These are phyloP conservation scores for Cepaea nemoralis DNA, from an alignment of 1,140 invertebrate genomes.

Conservation along the genomic window DNA sequence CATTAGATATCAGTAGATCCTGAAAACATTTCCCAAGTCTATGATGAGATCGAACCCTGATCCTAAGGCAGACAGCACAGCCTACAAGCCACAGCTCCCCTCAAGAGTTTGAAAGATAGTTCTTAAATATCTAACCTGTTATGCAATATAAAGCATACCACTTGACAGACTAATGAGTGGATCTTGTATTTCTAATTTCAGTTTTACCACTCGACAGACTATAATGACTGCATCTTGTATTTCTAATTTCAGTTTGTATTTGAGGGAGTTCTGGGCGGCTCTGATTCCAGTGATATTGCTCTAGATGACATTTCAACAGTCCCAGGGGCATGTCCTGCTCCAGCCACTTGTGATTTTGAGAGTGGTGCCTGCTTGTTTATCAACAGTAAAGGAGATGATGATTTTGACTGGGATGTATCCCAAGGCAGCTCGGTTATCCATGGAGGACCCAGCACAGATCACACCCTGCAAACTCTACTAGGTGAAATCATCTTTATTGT, in stretches of 20 bases:
- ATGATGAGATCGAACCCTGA: no score
- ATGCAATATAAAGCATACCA: no score
- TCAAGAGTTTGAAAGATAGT: no score
- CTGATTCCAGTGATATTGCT: slow-evolving; percentile 43
- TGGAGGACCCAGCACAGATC: slow-evolving; percentile 65
- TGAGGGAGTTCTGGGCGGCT: slow-evolving; percentile 54
- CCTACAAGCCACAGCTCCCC: no score
- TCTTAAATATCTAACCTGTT: no score
- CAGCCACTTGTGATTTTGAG: slow-evolving; percentile 66
- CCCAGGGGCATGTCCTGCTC: slow-evolving; percentile 52
- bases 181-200: no score
- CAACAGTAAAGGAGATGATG: slow-evolving; percentile 55
- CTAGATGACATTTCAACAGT: slow-evolving; percentile 58
- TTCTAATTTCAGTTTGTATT: slow-evolving; percentile 54
- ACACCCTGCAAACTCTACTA: slow-evolving; percentile 57
- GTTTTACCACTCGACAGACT: no score
- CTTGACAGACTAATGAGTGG: no score
- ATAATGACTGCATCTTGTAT: background rate
- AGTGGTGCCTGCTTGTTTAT: slow-evolving; percentile 59
- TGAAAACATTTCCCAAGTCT: no score
- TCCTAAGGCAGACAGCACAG: no score
- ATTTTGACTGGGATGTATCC: slow-evolving; percentile 67
- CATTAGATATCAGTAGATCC: no score
- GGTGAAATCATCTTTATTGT: slow-evolving; percentile 44
- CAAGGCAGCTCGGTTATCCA: slow-evolving; percentile 46